phyloP scores from a whole-genome alignment of 2,888 invertebrate species.

The Drosophila paucipuncta region DNA sequence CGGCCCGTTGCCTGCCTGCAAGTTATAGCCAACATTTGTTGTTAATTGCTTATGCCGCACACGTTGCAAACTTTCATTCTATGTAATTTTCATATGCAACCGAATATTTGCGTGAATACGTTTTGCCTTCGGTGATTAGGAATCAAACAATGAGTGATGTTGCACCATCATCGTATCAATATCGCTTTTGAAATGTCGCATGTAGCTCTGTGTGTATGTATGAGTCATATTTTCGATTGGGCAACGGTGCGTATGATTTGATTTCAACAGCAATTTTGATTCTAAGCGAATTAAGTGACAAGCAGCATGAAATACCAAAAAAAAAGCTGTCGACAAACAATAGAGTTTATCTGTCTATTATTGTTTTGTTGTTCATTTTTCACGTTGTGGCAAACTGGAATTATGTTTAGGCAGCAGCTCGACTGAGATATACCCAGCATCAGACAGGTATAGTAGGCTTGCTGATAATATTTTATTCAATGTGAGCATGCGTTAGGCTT shows the following conservation, averaged over 20 bases:
- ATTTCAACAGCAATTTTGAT: constrained; percentile 8
- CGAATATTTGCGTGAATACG: constrained; percentile 25
- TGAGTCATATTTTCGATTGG: constrained; percentile 6
- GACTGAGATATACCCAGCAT: background rate
- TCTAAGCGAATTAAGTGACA: constrained; percentile 22
- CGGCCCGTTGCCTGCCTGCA: constrained; percentile 38
- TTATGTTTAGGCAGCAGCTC: background rate
- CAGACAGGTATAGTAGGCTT: background rate
- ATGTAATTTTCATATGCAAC: constrained; percentile 33
- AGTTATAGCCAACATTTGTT: constrained; percentile 55
- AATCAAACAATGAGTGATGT: constrained; percentile 9
- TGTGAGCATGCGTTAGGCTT: background rate
- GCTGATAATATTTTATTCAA: background rate
- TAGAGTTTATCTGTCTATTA: constrained; percentile 4
- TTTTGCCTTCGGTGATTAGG: constrained; percentile 22
- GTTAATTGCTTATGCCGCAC: constrained; percentile 75
- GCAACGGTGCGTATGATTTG: constrained; percentile 46
- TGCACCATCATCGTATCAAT: constrained; percentile 34
- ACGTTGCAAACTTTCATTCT: constrained; percentile 60
- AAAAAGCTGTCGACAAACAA: constrained; percentile 19
- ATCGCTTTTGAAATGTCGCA: constrained; percentile 39
- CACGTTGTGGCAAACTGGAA: background rate
- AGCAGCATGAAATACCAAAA: constrained; percentile 4
- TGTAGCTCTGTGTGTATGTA: constrained; percentile 3
- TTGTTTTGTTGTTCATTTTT: background rate